These are phyloP conservation scores for Synanthedon andrenaeformis DNA, from an alignment of 2,888 invertebrate genomes.

Conservation along the genomic window DNA sequence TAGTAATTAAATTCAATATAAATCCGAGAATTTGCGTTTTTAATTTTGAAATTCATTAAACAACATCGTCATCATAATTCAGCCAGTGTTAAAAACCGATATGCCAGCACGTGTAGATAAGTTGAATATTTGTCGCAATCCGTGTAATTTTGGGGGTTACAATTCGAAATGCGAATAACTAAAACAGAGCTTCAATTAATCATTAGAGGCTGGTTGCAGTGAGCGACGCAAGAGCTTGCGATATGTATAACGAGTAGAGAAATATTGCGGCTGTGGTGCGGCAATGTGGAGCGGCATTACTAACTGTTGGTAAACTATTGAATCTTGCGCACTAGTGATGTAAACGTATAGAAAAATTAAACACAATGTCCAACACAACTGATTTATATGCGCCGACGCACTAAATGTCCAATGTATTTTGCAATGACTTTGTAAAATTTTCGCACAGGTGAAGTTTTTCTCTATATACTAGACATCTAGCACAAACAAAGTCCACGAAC, in stretches of 20 bases:
- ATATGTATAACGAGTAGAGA: slow-evolving; percentile 44
- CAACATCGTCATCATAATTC: too few species aligned
- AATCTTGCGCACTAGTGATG: slow-evolving; percentile 39
- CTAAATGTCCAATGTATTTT: slow-evolving; percentile 27
- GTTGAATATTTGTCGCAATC: background rate
- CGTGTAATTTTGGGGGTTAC: slow-evolving; percentile 17
- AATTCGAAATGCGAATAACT: slow-evolving; percentile 9
- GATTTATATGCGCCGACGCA: slow-evolving; percentile 36
- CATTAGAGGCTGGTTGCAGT: slow-evolving; percentile 42
- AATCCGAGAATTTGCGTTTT: too few species aligned
- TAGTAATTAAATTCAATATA: too few species aligned
- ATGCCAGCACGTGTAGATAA: too few species aligned
- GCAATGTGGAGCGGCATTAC: slow-evolving; percentile 43
- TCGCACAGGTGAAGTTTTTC: slow-evolving; percentile 44
- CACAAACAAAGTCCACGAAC: too few species aligned
- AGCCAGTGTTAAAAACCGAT: too few species aligned
- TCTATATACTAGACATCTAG: slow-evolving; percentile 19
- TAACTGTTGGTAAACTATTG: slow-evolving; percentile 56
- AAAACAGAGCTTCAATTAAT: slow-evolving; percentile 45
- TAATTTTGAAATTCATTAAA: too few species aligned
- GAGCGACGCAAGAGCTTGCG: slow-evolving; percentile 61
- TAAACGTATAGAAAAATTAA: slow-evolving; percentile 44
- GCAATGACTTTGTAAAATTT: slow-evolving; percentile 50
- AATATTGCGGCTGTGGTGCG: slow-evolving; percentile 44
- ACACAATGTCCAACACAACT: slow-evolving; percentile 30